Percentiles rank a stretch among this genome's conserved stretches.
Evolutionary conservation across 2,797 vertebrate species (phyloP).

Genomic region (Pygocentrus nattereri): DNA sequence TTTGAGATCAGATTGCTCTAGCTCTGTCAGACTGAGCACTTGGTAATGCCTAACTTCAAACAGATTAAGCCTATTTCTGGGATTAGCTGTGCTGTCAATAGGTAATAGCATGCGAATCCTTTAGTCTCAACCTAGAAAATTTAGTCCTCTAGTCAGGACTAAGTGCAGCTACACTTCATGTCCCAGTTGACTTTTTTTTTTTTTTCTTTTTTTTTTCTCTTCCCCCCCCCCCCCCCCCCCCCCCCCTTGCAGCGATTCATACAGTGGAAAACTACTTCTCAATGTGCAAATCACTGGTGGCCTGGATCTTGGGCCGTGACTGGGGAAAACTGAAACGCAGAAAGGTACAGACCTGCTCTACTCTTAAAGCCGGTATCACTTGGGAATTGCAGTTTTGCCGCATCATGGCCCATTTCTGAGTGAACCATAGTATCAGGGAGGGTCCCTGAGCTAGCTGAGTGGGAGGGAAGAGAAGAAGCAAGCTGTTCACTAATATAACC

Average conservation of each 20-base stretch:
- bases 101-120: neutral
- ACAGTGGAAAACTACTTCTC: slow-evolving; percentile 72
- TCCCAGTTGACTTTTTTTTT: slow-evolving; percentile 7
- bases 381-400: neutral
- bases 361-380: neutral
- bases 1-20: neutral
- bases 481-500: too few relatives aligned
- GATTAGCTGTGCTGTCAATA: neutral
- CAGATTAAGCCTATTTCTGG: slow-evolving; percentile 5
- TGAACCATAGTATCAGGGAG: too few relatives aligned
- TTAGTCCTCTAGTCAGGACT: slow-evolving; percentile 1
- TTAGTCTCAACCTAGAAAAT: neutral
- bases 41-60: too few relatives aligned
- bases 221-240: too few relatives aligned
- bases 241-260: slow-evolving; percentile 63
- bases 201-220: too few relatives aligned
- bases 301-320: slow-evolving; percentile 71
- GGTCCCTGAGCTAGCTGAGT: too few relatives aligned
- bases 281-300: slow-evolving; percentile 72
- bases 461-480: too few relatives aligned
- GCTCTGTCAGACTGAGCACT: too few relatives aligned
- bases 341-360: slow-evolving; percentile 58
- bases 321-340: slow-evolving; percentile 70
- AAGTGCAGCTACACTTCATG: slow-evolving; percentile 10
- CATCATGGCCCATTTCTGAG: neutral